Evolutionary conservation across 2,113 vertebrate species (phyloP).

Genomic region (Sterna hirundo): DNA sequence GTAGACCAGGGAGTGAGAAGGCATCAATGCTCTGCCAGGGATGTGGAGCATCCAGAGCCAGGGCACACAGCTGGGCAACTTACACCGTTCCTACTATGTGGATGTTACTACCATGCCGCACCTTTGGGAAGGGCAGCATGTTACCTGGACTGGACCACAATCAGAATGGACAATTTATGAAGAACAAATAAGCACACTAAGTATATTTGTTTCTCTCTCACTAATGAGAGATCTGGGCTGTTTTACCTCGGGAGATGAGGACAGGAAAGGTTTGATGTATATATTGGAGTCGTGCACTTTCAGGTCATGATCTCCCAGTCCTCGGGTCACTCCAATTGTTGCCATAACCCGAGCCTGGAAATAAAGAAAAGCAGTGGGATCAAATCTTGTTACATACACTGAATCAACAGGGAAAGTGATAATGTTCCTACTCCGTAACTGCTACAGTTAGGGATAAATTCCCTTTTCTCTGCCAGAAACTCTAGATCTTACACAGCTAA

Average conservation of each 20-base stretch:
- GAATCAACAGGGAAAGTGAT: background rate
- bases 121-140: background rate
- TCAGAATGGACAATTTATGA: background rate
- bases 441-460: background rate
- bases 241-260: slow-evolving; percentile 92
- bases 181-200: background rate
- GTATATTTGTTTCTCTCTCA: background rate
- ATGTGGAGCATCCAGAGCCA: background rate
- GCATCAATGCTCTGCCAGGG: background rate
- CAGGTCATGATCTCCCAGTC: slow-evolving; percentile 95
- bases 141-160: background rate
- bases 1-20: background rate
- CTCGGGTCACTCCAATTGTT: slow-evolving; percentile 96
- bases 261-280: slow-evolving; percentile 97
- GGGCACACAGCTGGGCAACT: background rate
- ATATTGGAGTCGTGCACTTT: slow-evolving; percentile 98
- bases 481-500: background rate
- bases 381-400: background rate
- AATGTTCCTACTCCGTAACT: background rate
- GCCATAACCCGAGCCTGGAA: slow-evolving; percentile 94
- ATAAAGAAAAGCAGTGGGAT: slow-evolving; percentile 1
- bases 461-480: background rate
- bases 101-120: background rate
- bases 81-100: accelerated
- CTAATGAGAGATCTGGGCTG: background rate